Evolutionary conservation across 1,140 invertebrate genomes (phyloP), one percentile per base, ranked within the genome.

Genomic region (Maniola jurtina): DNA sequence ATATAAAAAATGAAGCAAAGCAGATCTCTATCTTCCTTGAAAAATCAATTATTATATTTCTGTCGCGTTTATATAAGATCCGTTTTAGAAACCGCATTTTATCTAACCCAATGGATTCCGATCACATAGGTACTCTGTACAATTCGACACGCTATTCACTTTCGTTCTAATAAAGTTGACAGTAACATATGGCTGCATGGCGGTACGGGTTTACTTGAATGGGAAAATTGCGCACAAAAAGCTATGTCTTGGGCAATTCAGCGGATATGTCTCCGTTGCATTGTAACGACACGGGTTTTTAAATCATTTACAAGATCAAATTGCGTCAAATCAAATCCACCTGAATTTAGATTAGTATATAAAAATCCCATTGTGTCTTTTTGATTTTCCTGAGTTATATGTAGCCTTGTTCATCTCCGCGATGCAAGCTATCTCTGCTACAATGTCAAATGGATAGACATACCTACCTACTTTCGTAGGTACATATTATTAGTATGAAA

Each of bases 161-260:
- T 61, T 61, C 59, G 59, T 61, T 61, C 47, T 61, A 35, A 61
- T 61, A 61, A 61, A 61, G 38, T 61, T 61, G 45, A 61, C 59
- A 57, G 55, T 57, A 57, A 57, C 55, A 57, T 57, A 57, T 57
- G 55, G 55, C n/a, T 33, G 55, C 40, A 57, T 57, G 55, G 55
- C n/a, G 8, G 55, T 15, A 34, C 33, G 55, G 36, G 36, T 57
- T 40, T 38, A 57, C 34, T n/a, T 38, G 34, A 57, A 57, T 57
- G 55, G 55, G 55, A 57, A 14, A 57, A 57, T 57, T 57, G 36
- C 13, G 2, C 8, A 16, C 36, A 57, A 57, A 14, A 57, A 57
- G 35, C 55, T 6, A 5, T 33, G 16, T 5, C 55, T 57, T 36
- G 35, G 9, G 36, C 35, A 57, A 57, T 38, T 57, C 35, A 57